These are phyloP conservation scores for Caenorhabditis uteleia DNA, from an alignment of 2,888 invertebrate species.

Conservation along the genomic window DNA sequence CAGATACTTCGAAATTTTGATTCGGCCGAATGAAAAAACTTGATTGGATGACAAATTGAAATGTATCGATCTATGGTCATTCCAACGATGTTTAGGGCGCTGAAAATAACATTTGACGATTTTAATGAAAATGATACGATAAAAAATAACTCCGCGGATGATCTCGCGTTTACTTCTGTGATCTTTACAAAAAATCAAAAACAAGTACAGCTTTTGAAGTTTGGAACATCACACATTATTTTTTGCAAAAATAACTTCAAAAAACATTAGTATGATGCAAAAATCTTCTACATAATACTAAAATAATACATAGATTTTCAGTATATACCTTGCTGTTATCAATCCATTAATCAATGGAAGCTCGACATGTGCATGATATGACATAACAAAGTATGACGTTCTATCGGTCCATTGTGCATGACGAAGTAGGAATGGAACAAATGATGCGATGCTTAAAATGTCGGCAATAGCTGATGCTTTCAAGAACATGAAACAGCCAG, in stretches of 20 bases:
- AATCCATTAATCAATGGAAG: slow-evolving; percentile 72
- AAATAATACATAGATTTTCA: neutral
- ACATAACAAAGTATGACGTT: slow-evolving; percentile 75
- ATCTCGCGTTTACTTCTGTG: too few species aligned
- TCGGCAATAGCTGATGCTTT: slow-evolving; percentile 81
- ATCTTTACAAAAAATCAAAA: neutral
- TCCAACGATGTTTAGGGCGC: slow-evolving; percentile 72
- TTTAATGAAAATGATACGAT: too few species aligned
- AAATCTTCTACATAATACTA: too few species aligned
- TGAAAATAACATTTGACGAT: too few species aligned
- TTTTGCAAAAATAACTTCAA: too few species aligned
- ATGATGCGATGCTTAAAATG: slow-evolving; percentile 78
- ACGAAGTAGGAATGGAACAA: slow-evolving; percentile 72
- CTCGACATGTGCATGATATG: slow-evolving; percentile 72
- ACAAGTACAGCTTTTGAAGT: neutral
- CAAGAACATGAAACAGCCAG: slow-evolving; percentile 60
- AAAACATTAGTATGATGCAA: too few species aligned
- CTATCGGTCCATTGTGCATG: slow-evolving; percentile 49
- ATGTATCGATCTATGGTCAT: slow-evolving; percentile 73
- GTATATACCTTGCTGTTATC: slow-evolving; percentile 70
- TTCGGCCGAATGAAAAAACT: slow-evolving; percentile 64
- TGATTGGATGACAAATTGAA: slow-evolving; percentile 71
- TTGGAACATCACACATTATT: too few species aligned
- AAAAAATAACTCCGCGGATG: too few species aligned
- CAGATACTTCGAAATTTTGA: slow-evolving; percentile 69